Conservation (phyloP, 2,888 invertebrate species). For the Girardia tigrina region DNA sequence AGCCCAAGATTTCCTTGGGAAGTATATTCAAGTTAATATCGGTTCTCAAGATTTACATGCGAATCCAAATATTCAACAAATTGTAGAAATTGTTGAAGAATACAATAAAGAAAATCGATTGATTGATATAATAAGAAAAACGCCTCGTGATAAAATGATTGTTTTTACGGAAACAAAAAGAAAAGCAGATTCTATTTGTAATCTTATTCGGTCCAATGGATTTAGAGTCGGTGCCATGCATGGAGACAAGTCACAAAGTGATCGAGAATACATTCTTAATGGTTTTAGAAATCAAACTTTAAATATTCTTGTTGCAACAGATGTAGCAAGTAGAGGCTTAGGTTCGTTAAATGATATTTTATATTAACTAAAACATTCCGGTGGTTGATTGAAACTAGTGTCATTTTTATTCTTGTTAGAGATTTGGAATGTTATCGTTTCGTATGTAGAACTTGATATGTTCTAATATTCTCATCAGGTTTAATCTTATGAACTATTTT, state of each 20-base stretch:
- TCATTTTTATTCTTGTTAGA: no score
- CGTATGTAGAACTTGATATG: no score
- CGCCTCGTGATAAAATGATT: constrained; percentile 76
- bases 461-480: no score
- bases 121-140: constrained; percentile 52
- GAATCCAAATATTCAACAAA: constrained; percentile 89
- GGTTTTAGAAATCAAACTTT: constrained; percentile 66
- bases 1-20: constrained; percentile 82
- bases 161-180: constrained; percentile 97
- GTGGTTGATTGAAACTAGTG: no score
- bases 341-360: constrained; percentile 62
- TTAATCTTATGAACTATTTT: no score
- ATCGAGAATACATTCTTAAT: constrained; percentile 71
- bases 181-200: constrained; percentile 75
- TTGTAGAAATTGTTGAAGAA: constrained; percentile 62
- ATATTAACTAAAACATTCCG: no score
- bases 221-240: constrained; percentile 62
- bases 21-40: constrained; percentile 90
- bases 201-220: constrained; percentile 69
- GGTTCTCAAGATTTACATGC: constrained; percentile 84
- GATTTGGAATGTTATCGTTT: no score
- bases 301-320: constrained; percentile 78
- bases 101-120: constrained; percentile 9
- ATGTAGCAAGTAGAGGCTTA: constrained; percentile 78
- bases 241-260: constrained; percentile 85